These are phyloP conservation scores for Trypoxylon attenuatum DNA, from an alignment of 2,888 invertebrate species.

Conservation along the genomic window DNA sequence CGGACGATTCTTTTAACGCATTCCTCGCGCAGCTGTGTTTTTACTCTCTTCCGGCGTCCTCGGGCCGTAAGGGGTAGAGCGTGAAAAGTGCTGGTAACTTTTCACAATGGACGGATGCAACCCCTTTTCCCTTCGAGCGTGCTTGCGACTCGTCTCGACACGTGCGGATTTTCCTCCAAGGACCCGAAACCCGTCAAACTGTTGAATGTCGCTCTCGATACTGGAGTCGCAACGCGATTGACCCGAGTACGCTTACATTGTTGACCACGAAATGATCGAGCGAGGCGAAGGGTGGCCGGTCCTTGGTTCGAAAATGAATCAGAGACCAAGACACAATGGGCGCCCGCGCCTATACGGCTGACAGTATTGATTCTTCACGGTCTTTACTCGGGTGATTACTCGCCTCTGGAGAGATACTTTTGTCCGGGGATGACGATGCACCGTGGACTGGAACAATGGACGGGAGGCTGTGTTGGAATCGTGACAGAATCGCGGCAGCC, in stretches of 20 bases:
- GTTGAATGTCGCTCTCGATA: too few species aligned
- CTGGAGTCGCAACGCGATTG: too few species aligned
- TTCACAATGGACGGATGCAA: not conserved
- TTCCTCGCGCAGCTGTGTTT: too few species aligned
- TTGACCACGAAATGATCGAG: too few species aligned
- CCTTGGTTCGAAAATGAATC: too few species aligned
- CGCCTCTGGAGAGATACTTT: not conserved
- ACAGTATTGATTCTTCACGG: not conserved
- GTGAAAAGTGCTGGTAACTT: not conserved
- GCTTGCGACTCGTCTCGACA: conserved; percentile 7
- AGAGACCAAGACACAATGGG: not conserved
- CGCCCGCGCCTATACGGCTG: not conserved
- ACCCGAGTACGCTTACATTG: too few species aligned
- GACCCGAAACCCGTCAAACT: too few species aligned
- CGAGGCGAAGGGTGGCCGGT: too few species aligned
- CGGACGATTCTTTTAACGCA: too few species aligned
- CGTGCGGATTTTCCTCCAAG: conserved; percentile 20
- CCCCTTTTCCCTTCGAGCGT: not conserved
- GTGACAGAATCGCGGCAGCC: conserved; percentile 12
- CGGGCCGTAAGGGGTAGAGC: too few species aligned
- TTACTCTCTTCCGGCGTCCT: not conserved
- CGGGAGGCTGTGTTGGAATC: not conserved
- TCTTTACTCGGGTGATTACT: not conserved
- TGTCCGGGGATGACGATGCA: not conserved
- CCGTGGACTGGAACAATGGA: not conserved